Evolutionary conservation across 1,140 invertebrate species (phyloP).

Genomic region (Chironomus tepperi): DNA sequence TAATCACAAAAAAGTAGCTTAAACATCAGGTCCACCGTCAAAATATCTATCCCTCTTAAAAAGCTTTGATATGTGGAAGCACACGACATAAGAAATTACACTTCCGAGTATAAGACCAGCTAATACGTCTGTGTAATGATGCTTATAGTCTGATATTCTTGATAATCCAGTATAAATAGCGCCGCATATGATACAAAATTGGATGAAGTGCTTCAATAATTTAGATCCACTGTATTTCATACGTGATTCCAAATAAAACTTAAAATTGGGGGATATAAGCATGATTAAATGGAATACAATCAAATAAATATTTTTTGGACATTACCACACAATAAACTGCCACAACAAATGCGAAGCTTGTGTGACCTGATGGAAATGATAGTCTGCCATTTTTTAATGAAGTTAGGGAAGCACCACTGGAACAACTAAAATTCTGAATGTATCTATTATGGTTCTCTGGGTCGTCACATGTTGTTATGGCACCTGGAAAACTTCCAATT

Average conservation of each 20-base stretch:
- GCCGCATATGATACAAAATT: not conserved
- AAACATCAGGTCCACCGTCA: too few relatives aligned
- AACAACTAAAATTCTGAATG: not conserved
- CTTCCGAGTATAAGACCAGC: not conserved
- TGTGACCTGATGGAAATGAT: not conserved
- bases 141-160: not conserved
- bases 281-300: not conserved
- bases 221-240: not conserved
- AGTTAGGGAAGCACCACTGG: not conserved
- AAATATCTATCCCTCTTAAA: slow-evolving; percentile 31
- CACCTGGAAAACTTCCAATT: not conserved
- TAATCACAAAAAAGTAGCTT: too few relatives aligned
- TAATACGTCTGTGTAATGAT: not conserved
- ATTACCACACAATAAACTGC: not conserved
- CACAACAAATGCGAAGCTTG: not conserved
- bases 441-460: not conserved
- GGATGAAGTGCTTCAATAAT: slow-evolving; percentile 6
- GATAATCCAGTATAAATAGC: slow-evolving; percentile 1
- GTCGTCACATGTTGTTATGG: not conserved
- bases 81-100: not conserved
- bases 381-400: not conserved
- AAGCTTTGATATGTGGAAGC: not conserved
- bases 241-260: not conserved
- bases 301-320: not conserved
- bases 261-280: not conserved